Evolutionary conservation across 2,888 invertebrate species (phyloP).

Genomic region (Dendrolimus pini): DNA sequence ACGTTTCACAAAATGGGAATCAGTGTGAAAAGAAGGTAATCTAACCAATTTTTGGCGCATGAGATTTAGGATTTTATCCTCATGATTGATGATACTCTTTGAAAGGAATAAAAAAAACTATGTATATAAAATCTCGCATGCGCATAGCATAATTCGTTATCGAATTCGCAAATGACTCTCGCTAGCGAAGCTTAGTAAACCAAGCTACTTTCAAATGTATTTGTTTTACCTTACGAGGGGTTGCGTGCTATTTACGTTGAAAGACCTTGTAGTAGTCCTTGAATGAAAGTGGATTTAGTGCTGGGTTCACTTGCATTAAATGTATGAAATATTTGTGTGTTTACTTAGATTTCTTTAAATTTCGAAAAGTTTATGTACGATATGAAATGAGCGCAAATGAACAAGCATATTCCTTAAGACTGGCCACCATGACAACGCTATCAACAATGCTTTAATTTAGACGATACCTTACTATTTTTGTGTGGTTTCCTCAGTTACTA

Average conservation of each 20-base stretch:
- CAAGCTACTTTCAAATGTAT: not conserved
- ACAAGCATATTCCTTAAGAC: not conserved
- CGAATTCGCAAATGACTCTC: conserved; percentile 68
- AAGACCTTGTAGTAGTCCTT: conserved; percentile 12
- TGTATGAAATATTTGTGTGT: too few relatives aligned
- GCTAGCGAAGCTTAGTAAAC: conserved; percentile 31
- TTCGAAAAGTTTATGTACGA: too few relatives aligned
- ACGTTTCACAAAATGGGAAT: too few relatives aligned
- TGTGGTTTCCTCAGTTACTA: not conserved
- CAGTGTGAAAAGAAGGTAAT: not conserved
- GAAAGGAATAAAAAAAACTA: not conserved
- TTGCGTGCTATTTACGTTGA: conserved; percentile 10
- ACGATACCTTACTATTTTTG: not conserved
- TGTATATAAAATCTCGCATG: conserved; percentile 34
- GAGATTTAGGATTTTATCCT: not conserved
- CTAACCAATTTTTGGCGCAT: not conserved
- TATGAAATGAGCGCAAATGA: too few relatives aligned
- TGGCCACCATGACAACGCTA: not conserved
- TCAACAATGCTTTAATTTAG: not conserved
- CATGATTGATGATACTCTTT: not conserved
- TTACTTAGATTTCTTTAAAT: too few relatives aligned
- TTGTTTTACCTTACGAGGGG: not conserved
- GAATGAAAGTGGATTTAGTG: conserved; percentile 49
- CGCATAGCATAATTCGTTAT: conserved; percentile 31
- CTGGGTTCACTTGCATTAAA: too few relatives aligned